phyloP scores from a whole-genome alignment of 1,140 invertebrate genomes.

The Caenorhabditis tropicalis region DNA sequence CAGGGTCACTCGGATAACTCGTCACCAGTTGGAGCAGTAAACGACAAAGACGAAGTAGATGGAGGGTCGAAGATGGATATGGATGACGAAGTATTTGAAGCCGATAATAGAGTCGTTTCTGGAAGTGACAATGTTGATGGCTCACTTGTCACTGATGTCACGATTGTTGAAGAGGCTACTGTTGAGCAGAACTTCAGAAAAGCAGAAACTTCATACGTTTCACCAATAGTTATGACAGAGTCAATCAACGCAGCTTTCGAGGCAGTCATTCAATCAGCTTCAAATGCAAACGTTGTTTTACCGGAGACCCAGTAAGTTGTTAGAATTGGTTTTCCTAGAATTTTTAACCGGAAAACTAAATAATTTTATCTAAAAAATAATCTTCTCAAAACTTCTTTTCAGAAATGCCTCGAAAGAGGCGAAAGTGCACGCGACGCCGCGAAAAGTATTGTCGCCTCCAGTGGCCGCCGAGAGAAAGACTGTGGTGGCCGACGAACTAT shows the following conservation, averaged over 20 bases:
- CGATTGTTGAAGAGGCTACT: neutral
- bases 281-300: neutral
- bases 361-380: too few species aligned
- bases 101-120: neutral
- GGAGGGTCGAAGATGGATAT: neutral
- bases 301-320: neutral
- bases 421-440: constrained; percentile 26
- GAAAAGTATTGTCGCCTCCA: neutral
- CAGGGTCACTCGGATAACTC: neutral
- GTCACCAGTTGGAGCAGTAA: neutral
- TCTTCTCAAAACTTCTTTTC: neutral
- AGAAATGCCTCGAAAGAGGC: neutral
- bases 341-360: too few species aligned
- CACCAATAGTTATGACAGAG: neutral
- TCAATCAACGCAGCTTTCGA: neutral
- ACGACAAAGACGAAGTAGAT: neutral
- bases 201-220: neutral
- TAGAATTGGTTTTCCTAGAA: neutral
- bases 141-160: neutral
- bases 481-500: neutral
- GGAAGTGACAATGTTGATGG: neutral
- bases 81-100: constrained; percentile 11
- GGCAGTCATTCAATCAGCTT: constrained; percentile 5
- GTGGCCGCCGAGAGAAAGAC: constrained; percentile 16
- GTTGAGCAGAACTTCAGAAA: neutral